Base-by-base conservation (phyloP, 2,888 invertebrate genomes). In the Pomacea canaliculata region DNA sequence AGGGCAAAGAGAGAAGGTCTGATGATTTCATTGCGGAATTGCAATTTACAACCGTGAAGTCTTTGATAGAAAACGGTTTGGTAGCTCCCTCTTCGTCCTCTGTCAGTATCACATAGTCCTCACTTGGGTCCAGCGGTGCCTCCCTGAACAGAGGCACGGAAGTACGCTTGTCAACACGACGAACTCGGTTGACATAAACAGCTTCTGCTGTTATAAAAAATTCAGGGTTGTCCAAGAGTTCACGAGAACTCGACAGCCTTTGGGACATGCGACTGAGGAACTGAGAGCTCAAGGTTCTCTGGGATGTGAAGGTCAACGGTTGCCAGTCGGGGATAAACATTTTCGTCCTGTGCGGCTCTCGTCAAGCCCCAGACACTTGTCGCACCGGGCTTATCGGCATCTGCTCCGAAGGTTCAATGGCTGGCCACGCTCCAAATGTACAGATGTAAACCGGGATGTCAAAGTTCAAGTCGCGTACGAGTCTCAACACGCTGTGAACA, bases 291-390 rank as follows among this genome's bases (percentile, higher is more conserved):
- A 19, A 18, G 18, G 1, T n/a, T 46, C 8, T 68, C 69, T 1
- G 73, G 48, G 7, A 76, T 37, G 63, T 80, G 78, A 19, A 78
- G 69, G 49, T 80, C 80, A 4, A 80, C 19, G 3, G 71, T 27
- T 27, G 51, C 60, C 19, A 76, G 19, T 27, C 63, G 68, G 13
- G 60, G 59, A 68, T 73, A 69, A 37, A 71, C 46, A 8, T 70
- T 70, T 37, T 80, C 80, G 13, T 71, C 68, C 13, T 76, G 23
- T 10, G 71, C 78, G 9, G 75, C 71, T 10, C 80, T 63, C 8
- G 73, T 71, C 60, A 80, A 9, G 1, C 80, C 78, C 78, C 80
- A 80, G 27, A 76, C 37, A 8, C 77, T 76, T 19, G 80, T 73
- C 51, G 71, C 67, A 9, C 12, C 7, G 76, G 71, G 63, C 71